Evolutionary conservation across 2,888 invertebrate species (phyloP).

Genomic region (Emmelina monodactyla): DNA sequence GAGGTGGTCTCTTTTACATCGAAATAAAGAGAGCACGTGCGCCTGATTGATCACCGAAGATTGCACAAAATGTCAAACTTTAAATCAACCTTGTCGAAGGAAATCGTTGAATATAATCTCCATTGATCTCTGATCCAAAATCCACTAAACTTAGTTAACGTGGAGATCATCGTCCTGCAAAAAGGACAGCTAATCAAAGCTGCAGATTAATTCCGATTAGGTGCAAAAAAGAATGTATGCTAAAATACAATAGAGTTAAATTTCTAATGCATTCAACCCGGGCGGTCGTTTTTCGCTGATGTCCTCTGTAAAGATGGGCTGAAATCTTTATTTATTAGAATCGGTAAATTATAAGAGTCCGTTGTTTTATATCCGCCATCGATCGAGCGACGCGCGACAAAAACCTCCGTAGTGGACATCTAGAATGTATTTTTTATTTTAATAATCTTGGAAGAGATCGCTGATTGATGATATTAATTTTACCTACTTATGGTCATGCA

Average conservation of each 20-base stretch:
- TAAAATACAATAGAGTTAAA: slow-evolving; percentile 56
- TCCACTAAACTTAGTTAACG: background rate
- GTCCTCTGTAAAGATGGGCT: slow-evolving; percentile 34
- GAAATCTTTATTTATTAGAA: slow-evolving; percentile 66
- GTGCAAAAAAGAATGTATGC: slow-evolving; percentile 62
- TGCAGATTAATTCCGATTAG: slow-evolving; percentile 47
- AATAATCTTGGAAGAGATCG: slow-evolving; percentile 4
- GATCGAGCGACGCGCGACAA: slow-evolving; percentile 26
- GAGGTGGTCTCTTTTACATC: too few species aligned
- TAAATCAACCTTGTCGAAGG: too few species aligned
- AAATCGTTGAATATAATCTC: background rate
- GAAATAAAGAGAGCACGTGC: too few species aligned
- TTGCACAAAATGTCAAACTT: too few species aligned
- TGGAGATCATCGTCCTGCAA: slow-evolving; percentile 16
- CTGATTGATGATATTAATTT: slow-evolving; percentile 5
- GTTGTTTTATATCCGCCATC: slow-evolving; percentile 37
- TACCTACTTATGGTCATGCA: background rate
- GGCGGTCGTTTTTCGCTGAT: slow-evolving; percentile 66
- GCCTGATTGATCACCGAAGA: too few species aligned
- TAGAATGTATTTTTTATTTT: slow-evolving; percentile 15
- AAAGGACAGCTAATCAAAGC: slow-evolving; percentile 32
- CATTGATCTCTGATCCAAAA: background rate
- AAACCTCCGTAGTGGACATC: slow-evolving; percentile 21
- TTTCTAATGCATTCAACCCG: slow-evolving; percentile 52
- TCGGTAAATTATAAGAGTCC: slow-evolving; percentile 51